These are phyloP conservation scores for Calyptomena viridis DNA, from an alignment of 2,113 vertebrate genomes.

Conservation along the genomic window DNA sequence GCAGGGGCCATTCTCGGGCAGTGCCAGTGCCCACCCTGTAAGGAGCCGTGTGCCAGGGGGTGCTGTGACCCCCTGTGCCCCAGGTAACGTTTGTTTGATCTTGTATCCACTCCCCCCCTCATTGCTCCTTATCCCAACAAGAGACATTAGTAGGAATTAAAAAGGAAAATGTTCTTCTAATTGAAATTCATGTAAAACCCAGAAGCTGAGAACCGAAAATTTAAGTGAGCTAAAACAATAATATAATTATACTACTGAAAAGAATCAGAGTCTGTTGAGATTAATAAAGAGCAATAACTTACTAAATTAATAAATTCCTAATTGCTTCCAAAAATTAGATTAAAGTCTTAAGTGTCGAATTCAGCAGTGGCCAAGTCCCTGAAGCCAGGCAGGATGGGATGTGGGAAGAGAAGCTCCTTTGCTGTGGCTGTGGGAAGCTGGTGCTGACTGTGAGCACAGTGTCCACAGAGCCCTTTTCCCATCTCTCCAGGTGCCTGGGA, in stretches of 20 bases:
- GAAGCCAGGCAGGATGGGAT: too few species aligned
- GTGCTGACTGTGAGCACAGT: accelerated
- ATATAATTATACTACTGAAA: background rate
- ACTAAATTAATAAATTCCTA: background rate
- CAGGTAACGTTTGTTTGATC: background rate
- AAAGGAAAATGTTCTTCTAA: background rate
- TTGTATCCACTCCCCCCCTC: background rate
- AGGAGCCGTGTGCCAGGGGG: background rate
- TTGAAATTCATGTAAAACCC: background rate
- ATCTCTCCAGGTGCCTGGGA: too few species aligned
- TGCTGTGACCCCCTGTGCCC: too few species aligned
- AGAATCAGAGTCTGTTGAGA: background rate
- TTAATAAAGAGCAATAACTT: background rate
- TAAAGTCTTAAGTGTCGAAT: background rate
- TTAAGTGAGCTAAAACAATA: background rate
- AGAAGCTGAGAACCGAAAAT: background rate
- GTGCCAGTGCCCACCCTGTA: too few species aligned
- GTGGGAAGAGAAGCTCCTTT: too few species aligned
- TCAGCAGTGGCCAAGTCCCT: background rate
- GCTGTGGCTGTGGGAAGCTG: background rate
- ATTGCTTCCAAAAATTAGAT: background rate
- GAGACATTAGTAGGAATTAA: background rate
- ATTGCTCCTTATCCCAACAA: background rate
- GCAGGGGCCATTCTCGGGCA: too few species aligned
- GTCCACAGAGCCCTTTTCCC: accelerated